Conservation (phyloP, 2,797 vertebrate species). For the Uromys caudimaculatus region DNA sequence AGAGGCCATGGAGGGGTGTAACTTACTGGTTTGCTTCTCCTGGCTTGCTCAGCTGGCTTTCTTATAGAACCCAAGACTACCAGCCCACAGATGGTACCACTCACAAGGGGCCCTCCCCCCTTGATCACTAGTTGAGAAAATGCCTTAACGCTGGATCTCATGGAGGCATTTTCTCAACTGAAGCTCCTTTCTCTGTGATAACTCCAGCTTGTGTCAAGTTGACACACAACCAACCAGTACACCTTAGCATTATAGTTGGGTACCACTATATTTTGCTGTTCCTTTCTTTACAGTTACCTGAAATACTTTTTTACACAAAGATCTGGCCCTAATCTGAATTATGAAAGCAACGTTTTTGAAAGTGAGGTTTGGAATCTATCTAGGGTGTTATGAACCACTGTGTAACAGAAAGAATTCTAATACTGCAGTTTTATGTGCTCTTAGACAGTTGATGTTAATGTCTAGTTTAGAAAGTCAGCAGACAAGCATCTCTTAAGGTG, state of each 20-base stretch:
- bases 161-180: no score
- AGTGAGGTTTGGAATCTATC: neutral
- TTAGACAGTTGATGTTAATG: neutral
- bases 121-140: no score
- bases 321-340: neutral
- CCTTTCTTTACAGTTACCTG: slow-evolving; percentile 7
- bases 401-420: neutral
- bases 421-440: neutral
- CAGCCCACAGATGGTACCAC: no score
- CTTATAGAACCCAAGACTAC: no score
- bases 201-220: no score
- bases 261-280: neutral
- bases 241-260: neutral
- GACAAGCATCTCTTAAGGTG: neutral
- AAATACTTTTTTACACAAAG: neutral
- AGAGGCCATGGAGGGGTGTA: no score
- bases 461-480: slow-evolving; percentile 30
- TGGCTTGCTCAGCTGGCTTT: no score
- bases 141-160: no score
- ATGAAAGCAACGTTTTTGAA: slow-evolving; percentile 22
- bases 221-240: no score
- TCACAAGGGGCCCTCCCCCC: no score
- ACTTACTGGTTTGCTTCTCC: no score
- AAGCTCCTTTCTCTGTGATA: no score
- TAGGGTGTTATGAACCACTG: neutral